Evolutionary conservation across 2,888 invertebrate species (phyloP).

Genomic region (Carpatolechia fugitivella): DNA sequence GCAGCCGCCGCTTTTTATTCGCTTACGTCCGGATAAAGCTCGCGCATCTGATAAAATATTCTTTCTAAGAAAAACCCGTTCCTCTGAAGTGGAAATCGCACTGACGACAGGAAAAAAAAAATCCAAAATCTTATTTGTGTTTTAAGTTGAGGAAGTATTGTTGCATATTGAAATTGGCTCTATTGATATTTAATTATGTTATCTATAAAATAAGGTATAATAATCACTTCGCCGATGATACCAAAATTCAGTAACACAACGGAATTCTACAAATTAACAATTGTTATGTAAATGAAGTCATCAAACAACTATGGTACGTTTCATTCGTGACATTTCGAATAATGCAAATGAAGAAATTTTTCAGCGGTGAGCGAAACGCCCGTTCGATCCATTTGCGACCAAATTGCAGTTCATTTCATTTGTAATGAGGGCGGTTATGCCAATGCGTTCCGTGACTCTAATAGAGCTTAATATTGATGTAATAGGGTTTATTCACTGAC

Average conservation of each 20-base stretch:
- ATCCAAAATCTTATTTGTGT: no score
- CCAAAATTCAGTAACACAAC: neutral
- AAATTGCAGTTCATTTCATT: conserved; percentile 64
- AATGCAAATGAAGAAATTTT: conserved; percentile 57
- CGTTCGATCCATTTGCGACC: conserved; percentile 55
- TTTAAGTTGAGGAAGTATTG: no score
- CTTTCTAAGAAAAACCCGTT: neutral
- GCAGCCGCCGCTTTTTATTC: conserved; percentile 31
- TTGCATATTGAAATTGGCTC: no score
- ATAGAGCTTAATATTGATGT: conserved; percentile 51
- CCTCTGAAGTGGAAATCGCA: neutral
- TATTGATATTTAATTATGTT: no score
- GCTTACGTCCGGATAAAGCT: conserved; percentile 31
- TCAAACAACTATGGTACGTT: conserved; percentile 30
- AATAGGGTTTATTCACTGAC: conserved; percentile 41
- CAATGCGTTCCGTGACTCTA: conserved; percentile 59
- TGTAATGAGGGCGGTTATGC: conserved; percentile 55
- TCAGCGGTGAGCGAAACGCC: conserved; percentile 41
- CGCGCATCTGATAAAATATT: conserved; percentile 27
- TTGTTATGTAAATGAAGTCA: conserved; percentile 28
- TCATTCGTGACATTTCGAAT: conserved; percentile 40
- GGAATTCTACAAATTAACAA: conserved; percentile 16
- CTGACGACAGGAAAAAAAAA: neutral
- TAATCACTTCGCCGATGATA: no score
- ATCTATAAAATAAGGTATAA: no score